Evolutionary conservation across 2,888 invertebrate species (phyloP).

Genomic region (Xestia rhomboidea): DNA sequence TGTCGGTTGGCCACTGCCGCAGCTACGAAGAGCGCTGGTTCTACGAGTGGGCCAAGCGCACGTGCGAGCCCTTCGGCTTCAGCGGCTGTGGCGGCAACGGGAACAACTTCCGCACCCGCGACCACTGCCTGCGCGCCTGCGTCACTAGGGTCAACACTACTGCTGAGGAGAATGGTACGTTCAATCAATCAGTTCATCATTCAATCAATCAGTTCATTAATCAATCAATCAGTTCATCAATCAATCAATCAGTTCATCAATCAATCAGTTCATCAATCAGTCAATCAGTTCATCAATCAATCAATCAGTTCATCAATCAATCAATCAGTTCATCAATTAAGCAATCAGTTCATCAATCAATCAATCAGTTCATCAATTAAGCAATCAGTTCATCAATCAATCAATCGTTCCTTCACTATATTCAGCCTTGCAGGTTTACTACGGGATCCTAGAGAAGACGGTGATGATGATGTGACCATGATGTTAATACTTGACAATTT

Average conservation of each 20-base stretch:
- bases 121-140: constrained; percentile 93
- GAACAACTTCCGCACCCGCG: constrained; percentile 95
- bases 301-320: too few species aligned
- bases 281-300: too few species aligned
- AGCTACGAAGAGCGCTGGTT: constrained; percentile 95
- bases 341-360: too few species aligned
- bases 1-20: constrained; percentile 94
- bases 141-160: constrained; percentile 67
- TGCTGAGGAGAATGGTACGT: constrained; percentile 51
- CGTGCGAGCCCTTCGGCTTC: constrained; percentile 96
- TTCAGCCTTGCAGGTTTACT: not conserved
- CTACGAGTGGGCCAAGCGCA: constrained; percentile 93
- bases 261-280: too few species aligned
- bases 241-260: too few species aligned
- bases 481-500: not conserved
- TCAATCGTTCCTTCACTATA: not conserved
- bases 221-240: too few species aligned
- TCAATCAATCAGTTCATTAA: too few species aligned
- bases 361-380: too few species aligned
- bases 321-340: too few species aligned
- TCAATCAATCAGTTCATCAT: too few species aligned
- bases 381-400: too few species aligned
- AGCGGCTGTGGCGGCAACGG: constrained; percentile 97
- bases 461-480: not conserved
- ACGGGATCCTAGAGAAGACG: not conserved